Evolutionary conservation across 2,888 invertebrate species (phyloP), one percentile per base, ranked within the genome.

Genomic region (Melipona beecheii): DNA sequence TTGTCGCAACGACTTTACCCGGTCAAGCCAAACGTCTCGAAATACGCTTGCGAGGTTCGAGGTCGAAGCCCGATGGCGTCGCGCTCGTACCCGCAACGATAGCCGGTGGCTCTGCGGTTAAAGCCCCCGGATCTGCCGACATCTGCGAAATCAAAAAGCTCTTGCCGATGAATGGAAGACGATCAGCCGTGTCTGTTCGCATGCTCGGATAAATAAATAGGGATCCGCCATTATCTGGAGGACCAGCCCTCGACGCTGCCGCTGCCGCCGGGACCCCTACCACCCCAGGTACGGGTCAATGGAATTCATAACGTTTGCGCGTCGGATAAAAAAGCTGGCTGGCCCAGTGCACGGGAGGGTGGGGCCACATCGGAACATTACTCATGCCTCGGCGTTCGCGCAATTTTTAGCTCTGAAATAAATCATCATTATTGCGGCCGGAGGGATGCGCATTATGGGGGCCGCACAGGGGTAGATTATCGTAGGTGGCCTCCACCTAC

Each of bases 361-460:
- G 89, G 90, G 90, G 90, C 89, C 94, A 95, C 93, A 94, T 93
- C 93, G 94, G 95, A 94, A 95, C 95, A 95, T 95, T 95, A 95
- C 94, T 95, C 95, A 95, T 95, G 94, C 94, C 95, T 94, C 94
- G 94, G 95, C 94, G 94, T 94, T 94, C 94, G 95, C 95, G 95
- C 95, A 95, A 95, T 95, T 95, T 95, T 95, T 95, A 95, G 93
- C 95, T 94, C 94, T 90, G 95, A 94, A 95, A 95, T 95, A 95
- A 95, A 95, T 95, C 95, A 95, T 95, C 95, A 95, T 95, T 95
- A 95, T 95, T 95, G 91, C 91, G 95, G 95, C 94, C 94, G 93
- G 93, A 94, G 92, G 92, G 93, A 91, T 92, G 92, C 92, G 92
- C 92, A 93, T 93, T 93, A 92, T 91, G 89, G 91, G 92, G 89